Evolutionary conservation across 2,797 vertebrate genomes (phyloP).

Genomic region (Fundulus diaphanus): DNA sequence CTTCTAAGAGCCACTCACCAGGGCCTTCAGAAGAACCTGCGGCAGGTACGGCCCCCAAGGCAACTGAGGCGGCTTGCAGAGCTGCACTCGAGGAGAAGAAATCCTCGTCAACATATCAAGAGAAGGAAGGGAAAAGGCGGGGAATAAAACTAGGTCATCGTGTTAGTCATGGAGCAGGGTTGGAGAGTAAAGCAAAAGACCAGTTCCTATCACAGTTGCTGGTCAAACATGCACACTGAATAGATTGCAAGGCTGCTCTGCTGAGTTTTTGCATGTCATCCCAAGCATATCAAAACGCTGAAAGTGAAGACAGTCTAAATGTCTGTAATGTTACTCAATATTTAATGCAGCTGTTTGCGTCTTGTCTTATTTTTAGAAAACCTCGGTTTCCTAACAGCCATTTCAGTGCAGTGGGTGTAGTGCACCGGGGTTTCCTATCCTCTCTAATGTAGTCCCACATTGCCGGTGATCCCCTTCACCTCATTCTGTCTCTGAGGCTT

Average conservation of each 20-base stretch:
- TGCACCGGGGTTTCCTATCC: slow-evolving; percentile 51
- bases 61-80: background rate
- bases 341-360: slow-evolving; percentile 67
- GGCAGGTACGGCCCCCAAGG: slow-evolving; percentile 82
- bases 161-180: slow-evolving; percentile 49
- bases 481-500: slow-evolving; percentile 36
- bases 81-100: slow-evolving; percentile 6
- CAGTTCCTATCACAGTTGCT: slow-evolving; percentile 26
- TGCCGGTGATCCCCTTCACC: slow-evolving; percentile 52
- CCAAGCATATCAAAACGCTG: slow-evolving; percentile 35
- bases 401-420: slow-evolving; percentile 58
- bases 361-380: slow-evolving; percentile 70
- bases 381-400: slow-evolving; percentile 61
- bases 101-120: slow-evolving; percentile 9
- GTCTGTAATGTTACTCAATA: slow-evolving; percentile 73
- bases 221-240: slow-evolving; percentile 34
- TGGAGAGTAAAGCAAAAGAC: slow-evolving; percentile 28
- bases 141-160: slow-evolving; percentile 52
- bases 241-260: slow-evolving; percentile 7
- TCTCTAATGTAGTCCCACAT: slow-evolving; percentile 31
- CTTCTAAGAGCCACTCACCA: slow-evolving; percentile 93
- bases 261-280: slow-evolving; percentile 13
- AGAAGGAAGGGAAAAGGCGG: slow-evolving; percentile 8
- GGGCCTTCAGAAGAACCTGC: slow-evolving; percentile 91
- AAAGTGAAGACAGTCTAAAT: slow-evolving; percentile 56